Evolutionary conservation across 2,113 vertebrate genomes (phyloP).

Genomic region (Scatophagus argus): DNA sequence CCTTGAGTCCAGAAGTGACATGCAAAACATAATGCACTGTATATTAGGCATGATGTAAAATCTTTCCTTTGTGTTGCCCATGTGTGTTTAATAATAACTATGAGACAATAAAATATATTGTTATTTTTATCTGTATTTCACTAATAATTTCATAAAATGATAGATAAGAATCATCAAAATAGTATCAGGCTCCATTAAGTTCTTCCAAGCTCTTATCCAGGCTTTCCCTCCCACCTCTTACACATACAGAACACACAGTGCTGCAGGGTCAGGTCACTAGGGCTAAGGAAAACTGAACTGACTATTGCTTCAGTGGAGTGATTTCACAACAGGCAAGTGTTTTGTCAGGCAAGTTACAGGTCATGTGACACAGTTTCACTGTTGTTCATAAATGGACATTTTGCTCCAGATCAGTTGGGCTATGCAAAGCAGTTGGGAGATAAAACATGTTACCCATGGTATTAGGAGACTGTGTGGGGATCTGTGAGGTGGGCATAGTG

Average conservation of each 20-base stretch:
- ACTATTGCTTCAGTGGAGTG: constrained; percentile 41
- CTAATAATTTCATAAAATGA: background rate
- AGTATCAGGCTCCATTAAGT: constrained; percentile 15
- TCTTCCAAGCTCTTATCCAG: constrained; percentile 30
- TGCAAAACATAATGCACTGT: background rate
- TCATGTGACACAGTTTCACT: constrained; percentile 42
- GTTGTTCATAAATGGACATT: constrained; percentile 44
- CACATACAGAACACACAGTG: constrained; percentile 28
- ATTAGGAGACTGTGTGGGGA: background rate
- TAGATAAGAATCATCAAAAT: constrained; percentile 5
- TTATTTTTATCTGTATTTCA: background rate
- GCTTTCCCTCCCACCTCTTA: constrained; percentile 40
- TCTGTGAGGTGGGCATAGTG: constrained; percentile 7
- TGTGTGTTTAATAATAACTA: background rate
- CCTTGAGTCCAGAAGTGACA: background rate
- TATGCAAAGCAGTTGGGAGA: constrained; percentile 53
- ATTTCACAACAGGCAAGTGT: constrained; percentile 44
- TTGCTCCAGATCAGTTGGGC: constrained; percentile 37
- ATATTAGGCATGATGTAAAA: background rate
- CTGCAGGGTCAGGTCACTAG: constrained; percentile 32
- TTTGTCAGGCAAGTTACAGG: constrained; percentile 30
- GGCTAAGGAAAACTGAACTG: constrained; percentile 33
- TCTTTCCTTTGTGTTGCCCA: background rate
- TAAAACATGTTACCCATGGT: constrained; percentile 16
- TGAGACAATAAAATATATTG: background rate